Evolutionary conservation across 1,140 invertebrate genomes (phyloP).

Genomic region (Psix sp.): DNA sequence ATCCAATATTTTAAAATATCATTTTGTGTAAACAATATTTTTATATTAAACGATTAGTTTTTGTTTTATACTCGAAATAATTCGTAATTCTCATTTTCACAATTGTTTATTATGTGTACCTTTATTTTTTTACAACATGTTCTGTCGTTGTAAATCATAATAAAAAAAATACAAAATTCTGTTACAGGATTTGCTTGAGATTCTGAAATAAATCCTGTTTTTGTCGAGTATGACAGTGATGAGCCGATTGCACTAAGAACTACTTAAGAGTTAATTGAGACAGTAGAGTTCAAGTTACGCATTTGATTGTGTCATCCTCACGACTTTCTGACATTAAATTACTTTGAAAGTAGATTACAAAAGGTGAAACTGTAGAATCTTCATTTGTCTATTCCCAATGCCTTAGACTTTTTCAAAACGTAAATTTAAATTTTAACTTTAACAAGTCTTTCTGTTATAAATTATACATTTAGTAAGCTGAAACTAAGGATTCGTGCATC

Average conservation of each 20-base stretch:
- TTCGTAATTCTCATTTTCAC: no score
- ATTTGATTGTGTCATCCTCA: constrained; percentile 26
- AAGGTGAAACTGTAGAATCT: background rate
- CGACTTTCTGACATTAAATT: constrained; percentile 9
- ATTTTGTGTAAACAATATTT: no score
- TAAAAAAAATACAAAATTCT: constrained; percentile 19
- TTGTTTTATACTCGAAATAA: background rate
- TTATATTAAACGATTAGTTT: no score
- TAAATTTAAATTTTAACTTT: no score
- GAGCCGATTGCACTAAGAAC: constrained; percentile 36
- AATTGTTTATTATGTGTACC: no score
- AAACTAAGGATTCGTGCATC: no score
- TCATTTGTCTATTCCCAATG: no score
- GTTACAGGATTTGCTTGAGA: constrained; percentile 20
- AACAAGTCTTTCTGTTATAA: no score
- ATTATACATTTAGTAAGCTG: no score
- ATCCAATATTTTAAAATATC: no score
- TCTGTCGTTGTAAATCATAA: constrained; percentile 18
- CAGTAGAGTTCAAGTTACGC: constrained; percentile 33
- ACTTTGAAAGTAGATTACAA: constrained; percentile 1
- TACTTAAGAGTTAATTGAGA: constrained; percentile 43
- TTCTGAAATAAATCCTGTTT: constrained; percentile 38
- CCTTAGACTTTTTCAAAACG: no score
- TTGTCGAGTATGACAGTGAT: constrained; percentile 26
- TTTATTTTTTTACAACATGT: no score